Base-by-base conservation (phyloP, 1,140 invertebrate genomes). In the Drosophila mauritiana region DNA sequence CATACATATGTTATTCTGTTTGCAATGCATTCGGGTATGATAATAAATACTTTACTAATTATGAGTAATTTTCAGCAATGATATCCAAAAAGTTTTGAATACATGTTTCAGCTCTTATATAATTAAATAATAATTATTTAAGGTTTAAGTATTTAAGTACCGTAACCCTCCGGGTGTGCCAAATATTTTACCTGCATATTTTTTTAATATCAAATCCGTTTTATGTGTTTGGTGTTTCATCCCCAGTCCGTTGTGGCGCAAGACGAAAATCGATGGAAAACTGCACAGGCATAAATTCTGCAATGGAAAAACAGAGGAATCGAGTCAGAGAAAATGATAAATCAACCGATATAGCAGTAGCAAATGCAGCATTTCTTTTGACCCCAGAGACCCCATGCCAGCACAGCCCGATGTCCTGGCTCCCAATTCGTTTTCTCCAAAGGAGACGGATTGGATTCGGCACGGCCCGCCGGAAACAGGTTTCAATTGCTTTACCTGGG, bases 161-260 rank as follows among this genome's bases (percentile, higher is more conserved):
- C 53, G 13, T 15, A 54, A 25, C 1, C 11, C 40, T 54, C 8
- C 15, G 34, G 42, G 42, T 13, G 31, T 39, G 13, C 39, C 27
- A 22, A 31, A 12, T 27, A 46, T 54, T 43, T 88, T 79, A 91
- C 90, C 90, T 91, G 90, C 90, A 91, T 91, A 80, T 89, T 91
- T 86, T 83, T 79, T 73, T 63, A 85, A 85, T 83, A 80, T 91
- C 78, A 89, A 89, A 85, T 91, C 83, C 86, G 75, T 91, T 88
- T 77, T 90, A 82, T 90, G 65, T 84, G 77, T 74, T 90, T 78
- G 83, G 90, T 80, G 59, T 91, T 91, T 91, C 90, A 91, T 91
- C 90, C 90, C 90, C 90, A 91, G 83, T 91, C 86, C 89, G 79
- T 91, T 91, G 78, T 79, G 80, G 75, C 73, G 80, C 64, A 78